A percentile compares a stretch with the other conserved stretches of the same genome.
These are phyloP conservation scores for Meandrusa payeni DNA, from an alignment of 2,888 invertebrate genomes.

Conservation along the genomic window DNA sequence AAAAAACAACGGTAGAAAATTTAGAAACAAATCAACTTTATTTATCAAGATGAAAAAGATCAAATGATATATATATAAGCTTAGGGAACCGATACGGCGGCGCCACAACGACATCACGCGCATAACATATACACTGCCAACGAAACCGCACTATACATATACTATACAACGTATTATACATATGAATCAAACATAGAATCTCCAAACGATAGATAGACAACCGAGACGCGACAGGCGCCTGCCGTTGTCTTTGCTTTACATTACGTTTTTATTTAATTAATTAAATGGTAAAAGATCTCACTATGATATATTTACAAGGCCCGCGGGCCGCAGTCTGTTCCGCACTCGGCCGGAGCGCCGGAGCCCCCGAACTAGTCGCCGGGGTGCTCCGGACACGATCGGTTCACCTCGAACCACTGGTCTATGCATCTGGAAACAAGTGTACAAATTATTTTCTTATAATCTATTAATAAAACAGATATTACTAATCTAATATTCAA, in stretches of 20 bases:
- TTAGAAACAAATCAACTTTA: slow-evolving; percentile 81
- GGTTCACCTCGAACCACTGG: slow-evolving; percentile 99
- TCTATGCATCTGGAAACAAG: slow-evolving; percentile 95
- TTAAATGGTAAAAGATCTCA: slow-evolving; percentile 76
- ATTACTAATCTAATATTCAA: too few relatives aligned
- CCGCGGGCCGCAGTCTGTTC: slow-evolving; percentile 63
- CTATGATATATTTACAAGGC: slow-evolving; percentile 75
- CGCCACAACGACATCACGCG: slow-evolving; percentile 40
- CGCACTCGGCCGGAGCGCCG: slow-evolving; percentile 18
- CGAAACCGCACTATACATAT: slow-evolving; percentile 37
- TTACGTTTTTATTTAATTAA: slow-evolving; percentile 66
- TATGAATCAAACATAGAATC: slow-evolving; percentile 53
- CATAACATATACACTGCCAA: slow-evolving; percentile 38
- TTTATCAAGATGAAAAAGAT: slow-evolving; percentile 80
- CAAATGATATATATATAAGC: slow-evolving; percentile 75
- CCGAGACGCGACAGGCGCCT: slow-evolving; percentile 64
- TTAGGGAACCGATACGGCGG: slow-evolving; percentile 66
- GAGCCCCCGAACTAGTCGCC: slow-evolving; percentile 86
- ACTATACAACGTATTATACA: slow-evolving; percentile 38
- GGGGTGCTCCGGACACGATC: slow-evolving; percentile 99
- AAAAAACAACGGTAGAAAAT: slow-evolving; percentile 56
- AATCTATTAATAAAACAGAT: too few relatives aligned
- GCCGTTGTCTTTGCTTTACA: slow-evolving; percentile 44
- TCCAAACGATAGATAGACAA: slow-evolving; percentile 52
- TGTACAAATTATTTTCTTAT: too few relatives aligned